These are phyloP conservation scores for Gopherus flavomarginatus DNA, from an alignment of 2,113 vertebrate species.

Conservation along the genomic window DNA sequence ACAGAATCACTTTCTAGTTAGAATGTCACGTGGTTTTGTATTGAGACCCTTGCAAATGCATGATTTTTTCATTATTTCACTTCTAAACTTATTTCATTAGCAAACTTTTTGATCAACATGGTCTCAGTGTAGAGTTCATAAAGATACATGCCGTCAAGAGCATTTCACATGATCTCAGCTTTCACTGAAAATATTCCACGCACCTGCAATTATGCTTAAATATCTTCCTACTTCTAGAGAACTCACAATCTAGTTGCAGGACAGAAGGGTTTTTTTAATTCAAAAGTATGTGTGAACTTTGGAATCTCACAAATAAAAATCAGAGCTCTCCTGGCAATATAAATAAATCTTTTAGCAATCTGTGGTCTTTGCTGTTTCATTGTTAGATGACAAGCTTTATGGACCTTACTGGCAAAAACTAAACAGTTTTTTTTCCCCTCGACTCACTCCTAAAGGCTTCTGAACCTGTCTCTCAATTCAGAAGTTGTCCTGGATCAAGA, in stretches of 20 bases:
- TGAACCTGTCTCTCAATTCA: conserved; percentile 95
- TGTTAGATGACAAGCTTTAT: not conserved
- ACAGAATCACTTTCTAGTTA: not conserved
- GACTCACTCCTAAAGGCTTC: conserved; percentile 79
- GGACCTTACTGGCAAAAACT: conserved; percentile 7
- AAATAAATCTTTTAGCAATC: not conserved
- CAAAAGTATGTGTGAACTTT: not conserved
- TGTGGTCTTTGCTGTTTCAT: not conserved
- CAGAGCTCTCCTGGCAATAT: not conserved
- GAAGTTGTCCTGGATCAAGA: conserved; percentile 97
- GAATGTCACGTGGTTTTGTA: not conserved
- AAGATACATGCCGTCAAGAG: not conserved
- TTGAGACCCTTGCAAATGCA: not conserved
- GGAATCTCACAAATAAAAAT: not conserved
- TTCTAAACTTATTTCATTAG: not conserved
- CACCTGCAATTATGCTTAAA: not conserved
- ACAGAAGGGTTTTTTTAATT: not conserved
- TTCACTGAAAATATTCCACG: not conserved
- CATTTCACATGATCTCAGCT: not conserved
- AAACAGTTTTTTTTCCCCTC: not conserved
- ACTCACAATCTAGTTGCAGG: not conserved
- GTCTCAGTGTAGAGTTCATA: not conserved
- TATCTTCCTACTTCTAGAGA: not conserved
- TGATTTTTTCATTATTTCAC: not conserved
- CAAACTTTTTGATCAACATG: not conserved